Percentiles rank a stretch among this genome's conserved stretches.
These are phyloP conservation scores for Pagetopsis macropterus DNA, from an alignment of 2,797 vertebrate species.

Conservation along the genomic window DNA sequence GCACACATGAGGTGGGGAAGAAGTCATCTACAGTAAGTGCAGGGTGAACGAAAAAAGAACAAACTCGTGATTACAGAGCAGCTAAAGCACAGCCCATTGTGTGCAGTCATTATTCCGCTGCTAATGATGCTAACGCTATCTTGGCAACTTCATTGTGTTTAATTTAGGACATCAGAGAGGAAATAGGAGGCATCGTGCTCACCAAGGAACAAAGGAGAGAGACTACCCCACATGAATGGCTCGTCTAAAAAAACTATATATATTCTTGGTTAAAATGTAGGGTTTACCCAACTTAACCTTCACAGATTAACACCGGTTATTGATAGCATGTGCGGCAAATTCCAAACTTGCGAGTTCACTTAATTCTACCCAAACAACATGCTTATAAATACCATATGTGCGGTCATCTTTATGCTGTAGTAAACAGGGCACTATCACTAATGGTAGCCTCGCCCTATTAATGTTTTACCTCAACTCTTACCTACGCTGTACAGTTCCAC, in stretches of 20 bases:
- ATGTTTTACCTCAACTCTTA: slow-evolving; percentile 71
- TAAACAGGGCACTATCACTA: slow-evolving; percentile 54
- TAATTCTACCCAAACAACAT: slow-evolving; percentile 29
- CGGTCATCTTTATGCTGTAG: slow-evolving; percentile 13
- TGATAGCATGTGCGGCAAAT: slow-evolving; percentile 13
- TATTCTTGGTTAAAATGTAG: slow-evolving; percentile 9
- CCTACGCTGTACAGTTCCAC: slow-evolving; percentile 40
- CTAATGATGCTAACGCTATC: slow-evolving; percentile 70
- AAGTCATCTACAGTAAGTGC: slow-evolving; percentile 33
- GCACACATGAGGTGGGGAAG: slow-evolving; percentile 27
- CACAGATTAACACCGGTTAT: not conserved
- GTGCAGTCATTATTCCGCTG: slow-evolving; percentile 66
- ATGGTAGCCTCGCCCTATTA: slow-evolving; percentile 57
- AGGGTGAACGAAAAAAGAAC: slow-evolving; percentile 35
- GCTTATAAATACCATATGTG: slow-evolving; percentile 38
- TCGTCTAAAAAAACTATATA: slow-evolving; percentile 6
- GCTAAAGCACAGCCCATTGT: slow-evolving; percentile 41
- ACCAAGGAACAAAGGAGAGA: slow-evolving; percentile 33
- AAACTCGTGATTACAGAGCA: slow-evolving; percentile 43
- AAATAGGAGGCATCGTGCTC: slow-evolving; percentile 45
- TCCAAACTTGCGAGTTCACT: slow-evolving; percentile 14
- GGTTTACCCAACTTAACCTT: not conserved
- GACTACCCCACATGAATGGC: slow-evolving; percentile 17
- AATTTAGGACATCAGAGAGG: slow-evolving; percentile 66
- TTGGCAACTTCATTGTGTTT: slow-evolving; percentile 65